phyloP scores from a whole-genome alignment of 1,140 invertebrate genomes.

The Drosophila elegans region DNA sequence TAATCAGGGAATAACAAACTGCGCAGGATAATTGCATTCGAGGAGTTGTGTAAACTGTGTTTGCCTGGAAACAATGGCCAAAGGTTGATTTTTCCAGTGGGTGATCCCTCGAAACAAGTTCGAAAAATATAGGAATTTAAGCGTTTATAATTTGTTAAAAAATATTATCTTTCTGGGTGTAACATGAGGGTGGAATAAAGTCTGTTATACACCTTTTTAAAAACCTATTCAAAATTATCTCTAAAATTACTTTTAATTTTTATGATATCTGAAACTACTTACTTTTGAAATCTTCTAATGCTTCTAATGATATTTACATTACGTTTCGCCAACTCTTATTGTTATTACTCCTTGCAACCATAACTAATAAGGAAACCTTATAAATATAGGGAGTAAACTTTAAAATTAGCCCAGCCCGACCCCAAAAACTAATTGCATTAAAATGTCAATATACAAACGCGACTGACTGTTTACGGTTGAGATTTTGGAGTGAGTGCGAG shows the following conservation, averaged over 20 bases:
- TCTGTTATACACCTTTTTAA: too few species aligned
- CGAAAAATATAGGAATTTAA: conserved; percentile 4
- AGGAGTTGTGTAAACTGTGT: conserved; percentile 72
- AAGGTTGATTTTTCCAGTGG: conserved; percentile 52
- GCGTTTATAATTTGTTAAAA: conserved; percentile 11
- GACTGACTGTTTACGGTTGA: conserved; percentile 21
- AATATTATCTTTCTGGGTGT: not conserved
- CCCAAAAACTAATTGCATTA: conserved; percentile 79
- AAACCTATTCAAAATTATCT: not conserved
- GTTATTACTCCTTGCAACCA: too few species aligned
- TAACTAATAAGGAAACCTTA: conserved; percentile 23
- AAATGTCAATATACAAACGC: conserved; percentile 74
- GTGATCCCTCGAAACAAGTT: conserved; percentile 9
- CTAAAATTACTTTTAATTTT: too few species aligned
- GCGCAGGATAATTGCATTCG: conserved; percentile 69
- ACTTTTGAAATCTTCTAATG: too few species aligned
- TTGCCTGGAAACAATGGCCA: conserved; percentile 60
- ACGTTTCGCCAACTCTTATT: too few species aligned
- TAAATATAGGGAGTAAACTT: conserved; percentile 34
- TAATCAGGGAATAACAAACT: conserved; percentile 80
- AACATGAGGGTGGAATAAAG: too few species aligned
- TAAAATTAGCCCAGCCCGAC: conserved; percentile 71
- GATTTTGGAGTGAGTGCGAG: conserved; percentile 28
- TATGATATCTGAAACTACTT: too few species aligned
- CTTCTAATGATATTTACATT: too few species aligned